Conservation (phyloP, 2,888 invertebrate genomes). For the Quadriops clusia region DNA sequence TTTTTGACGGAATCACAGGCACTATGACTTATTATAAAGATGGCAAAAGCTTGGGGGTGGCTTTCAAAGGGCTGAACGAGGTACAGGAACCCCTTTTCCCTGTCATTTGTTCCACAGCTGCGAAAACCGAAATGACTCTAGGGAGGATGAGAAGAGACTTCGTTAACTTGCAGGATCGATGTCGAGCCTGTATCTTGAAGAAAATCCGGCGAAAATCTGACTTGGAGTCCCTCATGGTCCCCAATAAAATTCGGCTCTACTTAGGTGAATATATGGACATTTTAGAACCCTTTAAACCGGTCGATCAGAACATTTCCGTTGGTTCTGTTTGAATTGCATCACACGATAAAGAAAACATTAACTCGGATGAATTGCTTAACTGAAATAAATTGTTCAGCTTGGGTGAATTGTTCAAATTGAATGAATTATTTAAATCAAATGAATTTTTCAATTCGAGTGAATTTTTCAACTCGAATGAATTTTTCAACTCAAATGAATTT, state of each 20-base stretch:
- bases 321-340: too few relatives aligned
- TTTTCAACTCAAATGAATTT: too few relatives aligned
- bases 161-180: slow-evolving; percentile 55
- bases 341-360: too few relatives aligned
- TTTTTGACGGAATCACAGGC: slow-evolving; percentile 57
- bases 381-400: too few relatives aligned
- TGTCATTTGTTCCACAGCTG: slow-evolving; percentile 59
- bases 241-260: slow-evolving; percentile 45
- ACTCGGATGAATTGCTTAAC: too few relatives aligned
- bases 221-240: slow-evolving; percentile 45
- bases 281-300: slow-evolving; percentile 28
- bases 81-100: slow-evolving; percentile 53
- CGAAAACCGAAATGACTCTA: slow-evolving; percentile 61
- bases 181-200: slow-evolving; percentile 49
- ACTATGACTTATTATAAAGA: slow-evolving; percentile 62
- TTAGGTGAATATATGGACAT: slow-evolving; percentile 41
- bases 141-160: slow-evolving; percentile 48
- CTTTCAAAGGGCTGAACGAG: slow-evolving; percentile 52
- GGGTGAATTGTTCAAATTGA: too few relatives aligned
- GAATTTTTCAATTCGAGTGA: too few relatives aligned
- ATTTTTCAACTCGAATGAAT: too few relatives aligned
- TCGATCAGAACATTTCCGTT: slow-evolving; percentile 26
- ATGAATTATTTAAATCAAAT: too few relatives aligned
- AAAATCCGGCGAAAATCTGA: slow-evolving; percentile 39
- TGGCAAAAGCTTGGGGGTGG: slow-evolving; percentile 55